phyloP scores from a whole-genome alignment of 2,113 vertebrate genomes.

The Catharus bicknelli region DNA sequence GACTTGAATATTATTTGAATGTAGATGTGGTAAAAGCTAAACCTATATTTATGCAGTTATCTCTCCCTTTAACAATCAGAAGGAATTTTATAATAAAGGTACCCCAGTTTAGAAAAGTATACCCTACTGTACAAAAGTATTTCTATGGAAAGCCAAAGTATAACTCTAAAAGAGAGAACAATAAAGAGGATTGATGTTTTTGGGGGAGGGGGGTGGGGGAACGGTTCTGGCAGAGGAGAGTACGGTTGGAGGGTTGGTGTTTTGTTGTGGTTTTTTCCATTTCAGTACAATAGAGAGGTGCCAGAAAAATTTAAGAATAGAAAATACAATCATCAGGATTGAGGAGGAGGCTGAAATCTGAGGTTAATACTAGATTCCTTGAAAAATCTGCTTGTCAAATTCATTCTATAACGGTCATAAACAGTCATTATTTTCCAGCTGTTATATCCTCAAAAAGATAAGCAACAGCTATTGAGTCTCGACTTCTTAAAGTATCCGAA shows the following conservation, averaged over 20 bases:
- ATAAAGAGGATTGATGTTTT: not conserved
- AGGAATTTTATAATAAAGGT: not conserved
- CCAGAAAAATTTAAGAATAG: not conserved
- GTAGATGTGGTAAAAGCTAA: not conserved
- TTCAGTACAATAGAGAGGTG: not conserved
- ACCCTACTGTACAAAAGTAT: not conserved
- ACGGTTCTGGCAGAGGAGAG: accelerated
- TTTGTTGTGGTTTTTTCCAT: not conserved
- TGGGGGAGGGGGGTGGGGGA: accelerated
- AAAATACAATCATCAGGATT: not conserved
- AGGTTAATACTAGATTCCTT: not conserved
- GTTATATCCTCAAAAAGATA: not conserved
- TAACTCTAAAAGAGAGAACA: not conserved
- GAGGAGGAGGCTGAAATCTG: not conserved
- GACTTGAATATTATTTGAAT: not conserved
- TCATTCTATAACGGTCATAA: not conserved
- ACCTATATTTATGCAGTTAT: not conserved
- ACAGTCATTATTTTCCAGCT: not conserved
- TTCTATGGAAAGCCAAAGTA: not conserved
- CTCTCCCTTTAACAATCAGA: not conserved
- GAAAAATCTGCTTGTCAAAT: not conserved
- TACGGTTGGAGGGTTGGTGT: accelerated
- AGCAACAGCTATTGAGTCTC: not conserved
- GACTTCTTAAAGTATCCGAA: not conserved
- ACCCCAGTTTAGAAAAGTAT: not conserved